A percentile compares a stretch with the other conserved stretches of the same genome.
Conservation (phyloP, 2,797 vertebrate genomes). For the Sparus aurata region DNA sequence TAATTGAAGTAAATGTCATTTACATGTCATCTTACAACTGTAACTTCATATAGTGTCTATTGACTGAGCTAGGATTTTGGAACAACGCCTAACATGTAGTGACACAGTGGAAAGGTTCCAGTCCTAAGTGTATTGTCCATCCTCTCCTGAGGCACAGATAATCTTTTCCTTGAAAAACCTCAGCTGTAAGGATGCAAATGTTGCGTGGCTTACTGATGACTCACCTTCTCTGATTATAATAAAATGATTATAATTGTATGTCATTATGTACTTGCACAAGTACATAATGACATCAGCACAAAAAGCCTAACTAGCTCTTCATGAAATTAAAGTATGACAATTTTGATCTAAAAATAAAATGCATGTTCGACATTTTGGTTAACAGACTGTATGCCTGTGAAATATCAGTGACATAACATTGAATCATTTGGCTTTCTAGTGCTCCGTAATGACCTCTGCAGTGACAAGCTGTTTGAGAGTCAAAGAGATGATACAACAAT, state of each 20-base stretch:
- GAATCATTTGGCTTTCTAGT: background rate
- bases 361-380: background rate
- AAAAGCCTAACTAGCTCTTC: background rate
- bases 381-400: background rate
- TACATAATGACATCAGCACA: background rate
- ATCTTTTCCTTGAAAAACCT: background rate
- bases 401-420: background rate
- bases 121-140: background rate
- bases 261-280: background rate
- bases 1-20: background rate
- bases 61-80: background rate
- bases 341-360: background rate
- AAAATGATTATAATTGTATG: background rate
- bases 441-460: background rate
- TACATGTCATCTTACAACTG: constrained; percentile 10
- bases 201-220: background rate
- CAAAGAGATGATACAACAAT: background rate
- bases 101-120: background rate
- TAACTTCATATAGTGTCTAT: background rate
- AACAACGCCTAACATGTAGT: background rate
- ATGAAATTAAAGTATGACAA: background rate
- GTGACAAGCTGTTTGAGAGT: constrained; percentile 8
- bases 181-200: background rate
- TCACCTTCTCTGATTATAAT: background rate
- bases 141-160: background rate